Conservation (phyloP, 2,797 vertebrate species). For the Sylvilagus floridanus region DNA sequence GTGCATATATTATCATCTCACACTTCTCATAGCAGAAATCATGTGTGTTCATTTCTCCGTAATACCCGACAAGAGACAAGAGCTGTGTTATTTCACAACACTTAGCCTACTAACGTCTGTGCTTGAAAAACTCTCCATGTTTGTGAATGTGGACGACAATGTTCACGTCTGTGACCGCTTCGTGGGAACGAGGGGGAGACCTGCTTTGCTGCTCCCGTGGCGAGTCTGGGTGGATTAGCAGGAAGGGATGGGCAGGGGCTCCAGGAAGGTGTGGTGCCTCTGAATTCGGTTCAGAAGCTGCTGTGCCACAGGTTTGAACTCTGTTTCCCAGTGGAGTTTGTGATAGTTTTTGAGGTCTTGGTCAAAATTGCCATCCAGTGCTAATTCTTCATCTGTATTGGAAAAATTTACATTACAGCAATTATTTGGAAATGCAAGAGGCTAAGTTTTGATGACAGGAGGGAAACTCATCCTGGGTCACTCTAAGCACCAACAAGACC, state of each 20-base stretch:
- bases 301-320: constrained; percentile 94
- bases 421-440: not conserved
- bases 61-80: constrained; percentile 65
- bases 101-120: constrained; percentile 64
- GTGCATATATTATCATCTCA: constrained; percentile 69
- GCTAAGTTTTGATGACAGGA: not conserved
- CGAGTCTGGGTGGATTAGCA: constrained; percentile 55
- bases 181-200: constrained; percentile 52
- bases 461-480: not conserved
- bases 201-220: not conserved
- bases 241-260: constrained; percentile 73
- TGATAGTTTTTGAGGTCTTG: constrained; percentile 89
- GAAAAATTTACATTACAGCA: constrained; percentile 61
- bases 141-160: constrained; percentile 47
- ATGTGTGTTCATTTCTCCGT: constrained; percentile 51
- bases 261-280: constrained; percentile 75
- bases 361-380: constrained; percentile 87
- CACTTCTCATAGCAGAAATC: constrained; percentile 65
- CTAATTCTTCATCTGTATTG: constrained; percentile 91
- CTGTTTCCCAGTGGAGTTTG: constrained; percentile 93
- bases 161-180: constrained; percentile 49
- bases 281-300: constrained; percentile 91
- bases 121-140: constrained; percentile 35
- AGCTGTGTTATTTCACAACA: constrained; percentile 54
- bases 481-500: not conserved